Evolutionary conservation across 2,797 vertebrate genomes (phyloP), one percentile per base, ranked within the genome.

Genomic region (Tarsius wallacei): DNA sequence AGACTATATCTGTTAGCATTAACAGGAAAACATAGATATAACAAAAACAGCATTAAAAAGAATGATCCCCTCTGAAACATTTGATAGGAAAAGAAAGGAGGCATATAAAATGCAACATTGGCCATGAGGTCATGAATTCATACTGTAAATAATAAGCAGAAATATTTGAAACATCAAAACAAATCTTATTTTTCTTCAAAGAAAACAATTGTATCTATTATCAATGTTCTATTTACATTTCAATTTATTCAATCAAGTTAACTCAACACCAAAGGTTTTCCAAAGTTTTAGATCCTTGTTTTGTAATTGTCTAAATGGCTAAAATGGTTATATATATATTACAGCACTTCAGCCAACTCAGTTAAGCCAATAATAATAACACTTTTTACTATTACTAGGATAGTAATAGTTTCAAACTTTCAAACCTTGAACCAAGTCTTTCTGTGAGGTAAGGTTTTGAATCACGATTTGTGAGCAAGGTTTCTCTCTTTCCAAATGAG

Each of bases 71-170:
- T 64, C 42, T 83, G 74, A 96, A 87, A 81, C 55, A 93, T 68
- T 68, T 94, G 61, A 66, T 82, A 11, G 47, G 53, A 42, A 4
- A 78, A 95, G 22, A 77, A 70, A 61, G 42, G 13, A 91, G 47
- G 49, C 55, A 66, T 85, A 76, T 64, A 90, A 94, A 96, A 76
- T 93, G 14, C 33, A 82, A 73, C 33, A 64, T 87, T 82, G 57
- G 12, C 24, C 19, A 55, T 13, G 10, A 81, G 74, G 13, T 88
- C 59, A 92, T 15, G 0, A 71, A 92, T 91, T 76, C 2, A 22
- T 71, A 82, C 66, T 42, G 31, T 36, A 96, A 96, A 74, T 59
- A 77, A 53, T 66, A 85, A 71, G 16, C 24, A 77, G 81, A 78
- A 89, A 63, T 88, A 88, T 17, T 92, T 26, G 74, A 82, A 96